Evolutionary conservation across 2,113 vertebrate genomes (phyloP), one percentile per base, ranked within the genome.

Genomic region (Lagopus muta): DNA sequence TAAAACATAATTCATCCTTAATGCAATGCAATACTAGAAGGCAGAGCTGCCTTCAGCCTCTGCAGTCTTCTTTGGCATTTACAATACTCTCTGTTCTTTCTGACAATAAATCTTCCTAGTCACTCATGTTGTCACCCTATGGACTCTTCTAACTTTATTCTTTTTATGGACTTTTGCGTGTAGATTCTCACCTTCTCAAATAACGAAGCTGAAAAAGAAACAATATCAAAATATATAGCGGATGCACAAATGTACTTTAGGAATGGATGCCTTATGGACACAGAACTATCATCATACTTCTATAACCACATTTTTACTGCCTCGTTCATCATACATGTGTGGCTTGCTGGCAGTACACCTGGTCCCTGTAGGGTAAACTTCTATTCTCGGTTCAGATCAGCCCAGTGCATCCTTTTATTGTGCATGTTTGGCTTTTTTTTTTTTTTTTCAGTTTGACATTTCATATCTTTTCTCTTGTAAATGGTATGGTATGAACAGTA

Each of bases 171-270:
- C 54, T 90, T 93, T 92, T 73, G 43, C 66, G 58, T 45, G 45
- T 79, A 87, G 48, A 87, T 90, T 95, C 45, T 93, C 77, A 90
- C 86, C 77, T 93, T 93, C 90, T 86, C 89, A 89, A 93, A 93
- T 92, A 82, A 72, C 77, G 22, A 88, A 92, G 52, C 30, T 91
- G 65, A 88, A 90, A 38, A 88, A 91, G 87, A 92, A 96, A 94
- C 80, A 95, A 75, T 92, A 89, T 10, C 17, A 93, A 93, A 94
- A 92, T 89, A 84, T 60, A 65, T 86, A 95, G 86, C 90, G 90
- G 92, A 94, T 93, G 89, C 86, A 79, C 54, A 93, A 92, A 66
- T 73, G 34, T 75, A 89, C 92, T 66, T 86, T 75, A 21, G 83
- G 86, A 78, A 82, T 94, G 55, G 77, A 71, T 67, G 47, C 92